Conservation (phyloP, 92 coral and sea anemone genomes). For the Palythoa grandis region DNA sequence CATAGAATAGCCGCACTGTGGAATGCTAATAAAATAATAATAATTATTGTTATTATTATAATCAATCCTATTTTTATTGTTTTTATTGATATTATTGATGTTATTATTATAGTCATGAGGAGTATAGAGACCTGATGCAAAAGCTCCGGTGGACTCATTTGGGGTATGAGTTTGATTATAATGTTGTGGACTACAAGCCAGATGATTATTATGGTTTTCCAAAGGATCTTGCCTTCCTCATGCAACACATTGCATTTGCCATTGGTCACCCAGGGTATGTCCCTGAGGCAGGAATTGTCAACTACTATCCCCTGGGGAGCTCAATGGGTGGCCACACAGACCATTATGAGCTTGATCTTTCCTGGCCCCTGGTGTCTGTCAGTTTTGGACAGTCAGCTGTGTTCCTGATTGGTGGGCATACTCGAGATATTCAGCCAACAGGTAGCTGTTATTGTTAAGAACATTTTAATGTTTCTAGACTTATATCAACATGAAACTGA, state of each 20-base stretch:
- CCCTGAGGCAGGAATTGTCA: conserved; percentile 97
- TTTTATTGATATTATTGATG: neutral
- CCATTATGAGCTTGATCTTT: conserved; percentile 92
- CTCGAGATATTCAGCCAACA: conserved; percentile 85
- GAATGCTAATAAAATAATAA: no score
- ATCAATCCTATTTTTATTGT: neutral
- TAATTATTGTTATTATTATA: no score
- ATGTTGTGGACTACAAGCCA: conserved; percentile 85
- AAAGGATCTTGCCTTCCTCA: conserved; percentile 76
- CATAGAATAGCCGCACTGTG: no score
- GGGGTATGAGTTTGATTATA: conserved; percentile 97
- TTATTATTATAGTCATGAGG: conserved; percentile 35
- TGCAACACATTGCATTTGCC: conserved; percentile 82
- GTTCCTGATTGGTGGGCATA: conserved; percentile 94
- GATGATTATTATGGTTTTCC: conserved; percentile 90
- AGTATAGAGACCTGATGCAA: conserved; percentile 62
- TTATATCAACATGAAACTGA: no score
- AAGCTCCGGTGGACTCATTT: conserved; percentile 95
- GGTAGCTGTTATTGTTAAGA: conserved; percentile 42
- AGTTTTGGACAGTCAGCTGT: conserved; percentile 99
- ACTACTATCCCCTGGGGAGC: conserved; percentile 92
- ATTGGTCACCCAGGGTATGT: conserved; percentile 88
- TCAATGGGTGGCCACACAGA: conserved; percentile 99
- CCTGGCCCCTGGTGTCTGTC: conserved; percentile 94
- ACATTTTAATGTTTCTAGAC: neutral